These are phyloP conservation scores for Oligia strigilis DNA, from an alignment of 2,888 invertebrate genomes.

Conservation along the genomic window DNA sequence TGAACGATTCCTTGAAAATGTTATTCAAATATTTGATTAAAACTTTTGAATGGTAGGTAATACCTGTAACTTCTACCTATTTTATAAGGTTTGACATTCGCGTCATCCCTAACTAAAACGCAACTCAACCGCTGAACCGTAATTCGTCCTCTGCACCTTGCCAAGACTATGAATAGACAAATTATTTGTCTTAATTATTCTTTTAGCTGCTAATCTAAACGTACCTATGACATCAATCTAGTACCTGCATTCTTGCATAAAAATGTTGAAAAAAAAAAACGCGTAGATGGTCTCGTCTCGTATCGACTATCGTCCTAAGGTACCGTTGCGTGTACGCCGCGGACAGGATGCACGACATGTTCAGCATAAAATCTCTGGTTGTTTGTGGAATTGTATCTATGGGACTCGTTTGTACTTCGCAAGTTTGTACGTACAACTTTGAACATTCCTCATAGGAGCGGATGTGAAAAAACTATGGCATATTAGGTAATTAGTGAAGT, in stretches of 20 bases:
- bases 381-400: conserved; percentile 57
- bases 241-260: conserved; percentile 27
- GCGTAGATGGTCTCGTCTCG: conserved; percentile 26
- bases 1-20: not conserved
- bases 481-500: not conserved
- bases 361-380: conserved; percentile 60
- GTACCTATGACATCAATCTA: conserved; percentile 11
- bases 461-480: not conserved
- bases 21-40: not conserved
- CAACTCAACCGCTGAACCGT: not conserved
- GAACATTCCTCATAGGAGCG: not conserved
- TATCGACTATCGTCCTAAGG: conserved; percentile 50
- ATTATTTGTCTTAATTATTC: conserved; percentile 4
- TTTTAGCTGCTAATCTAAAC: not conserved
- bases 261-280: conserved; percentile 31
- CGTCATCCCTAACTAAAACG: not conserved
- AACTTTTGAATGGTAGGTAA: not conserved
- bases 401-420: conserved; percentile 32
- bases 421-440: not conserved
- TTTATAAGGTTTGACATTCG: too few relatives aligned
- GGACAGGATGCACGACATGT: conserved; percentile 62
- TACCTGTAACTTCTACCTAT: not conserved
- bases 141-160: not conserved
- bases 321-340: conserved; percentile 57
- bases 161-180: not conserved